A percentile compares a stretch with the other conserved stretches of the same genome.
phyloP scores from a whole-genome alignment of 2,113 vertebrate species.

The Terrapene triunguis region DNA sequence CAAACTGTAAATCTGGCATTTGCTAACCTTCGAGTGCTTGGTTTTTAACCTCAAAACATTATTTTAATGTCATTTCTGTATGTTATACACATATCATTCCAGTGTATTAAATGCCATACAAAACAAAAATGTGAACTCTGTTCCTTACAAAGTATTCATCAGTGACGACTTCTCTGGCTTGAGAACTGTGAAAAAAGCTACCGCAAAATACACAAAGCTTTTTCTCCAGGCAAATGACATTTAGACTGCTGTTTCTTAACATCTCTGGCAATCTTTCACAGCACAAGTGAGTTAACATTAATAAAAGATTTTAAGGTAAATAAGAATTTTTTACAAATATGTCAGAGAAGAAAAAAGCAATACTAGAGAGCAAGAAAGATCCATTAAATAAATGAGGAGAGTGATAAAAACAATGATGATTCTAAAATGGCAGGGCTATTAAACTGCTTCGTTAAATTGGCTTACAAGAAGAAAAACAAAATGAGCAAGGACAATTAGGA shows the following conservation, averaged over 20 bases:
- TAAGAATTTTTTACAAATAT: conserved; percentile 2
- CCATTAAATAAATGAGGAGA: not conserved
- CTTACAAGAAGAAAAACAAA: not conserved
- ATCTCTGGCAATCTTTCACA: not conserved
- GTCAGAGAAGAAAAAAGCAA: not conserved
- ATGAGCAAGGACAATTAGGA: not conserved
- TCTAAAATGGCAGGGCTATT: not conserved
- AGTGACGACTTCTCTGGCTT: not conserved
- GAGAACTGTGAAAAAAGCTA: not conserved
- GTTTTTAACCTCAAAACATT: not conserved
- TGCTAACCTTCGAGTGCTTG: not conserved
- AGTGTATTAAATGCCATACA: not conserved
- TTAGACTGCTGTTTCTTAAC: conserved; percentile 26
- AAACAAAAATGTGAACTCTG: not conserved
- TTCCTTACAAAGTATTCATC: not conserved
- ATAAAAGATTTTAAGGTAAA: not conserved
- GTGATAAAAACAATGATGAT: not conserved
- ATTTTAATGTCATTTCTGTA: not conserved
- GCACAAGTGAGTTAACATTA: not conserved
- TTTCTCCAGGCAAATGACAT: conserved; percentile 43
- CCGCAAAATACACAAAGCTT: not conserved
- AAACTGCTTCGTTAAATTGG: not conserved
- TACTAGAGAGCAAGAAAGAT: not conserved
- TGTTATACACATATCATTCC: fast-evolving
- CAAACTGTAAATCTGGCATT: fast-evolving